These are phyloP conservation scores for Diaprepes abbreviatus DNA, from an alignment of 2,888 invertebrate genomes.

Conservation along the genomic window DNA sequence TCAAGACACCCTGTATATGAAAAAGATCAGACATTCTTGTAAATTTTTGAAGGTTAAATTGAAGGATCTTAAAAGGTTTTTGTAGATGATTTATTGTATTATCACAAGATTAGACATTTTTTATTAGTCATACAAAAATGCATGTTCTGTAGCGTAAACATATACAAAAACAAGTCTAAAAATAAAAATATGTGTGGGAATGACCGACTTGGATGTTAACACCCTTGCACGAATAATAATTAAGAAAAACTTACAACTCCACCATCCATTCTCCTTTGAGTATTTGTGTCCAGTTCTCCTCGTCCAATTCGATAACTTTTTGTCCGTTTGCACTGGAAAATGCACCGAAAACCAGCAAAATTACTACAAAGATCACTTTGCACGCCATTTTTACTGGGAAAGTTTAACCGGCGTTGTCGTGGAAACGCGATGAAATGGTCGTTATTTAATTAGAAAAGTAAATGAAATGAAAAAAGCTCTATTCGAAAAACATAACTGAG, in stretches of 20 bases:
- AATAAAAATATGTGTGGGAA: constrained; percentile 31
- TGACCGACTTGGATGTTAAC: constrained; percentile 17
- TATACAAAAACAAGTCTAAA: constrained; percentile 12
- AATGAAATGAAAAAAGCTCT: no score
- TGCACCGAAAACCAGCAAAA: constrained; percentile 26
- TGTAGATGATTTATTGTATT: no score
- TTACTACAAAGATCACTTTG: constrained; percentile 18
- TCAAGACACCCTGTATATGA: no score
- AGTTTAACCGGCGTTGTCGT: constrained; percentile 24
- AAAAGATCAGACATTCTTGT: no score
- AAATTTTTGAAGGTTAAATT: no score
- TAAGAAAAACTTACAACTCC: constrained; percentile 86
- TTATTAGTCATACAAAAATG: constrained; percentile 2
- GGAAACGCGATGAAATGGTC: constrained; percentile 1
- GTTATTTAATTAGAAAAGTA: no score
- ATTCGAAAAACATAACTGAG: no score
- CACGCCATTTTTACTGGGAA: constrained; percentile 24
- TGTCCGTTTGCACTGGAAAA: constrained; percentile 57
- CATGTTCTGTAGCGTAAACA: background rate
- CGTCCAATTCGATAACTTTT: constrained; percentile 77
- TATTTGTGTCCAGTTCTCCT: constrained; percentile 93
- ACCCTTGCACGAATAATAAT: background rate
- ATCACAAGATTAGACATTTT: background rate
- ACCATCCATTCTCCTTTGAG: constrained; percentile 98
- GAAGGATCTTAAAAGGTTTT: no score